Base-by-base conservation (phyloP, 2,113 vertebrate species). In the Gambusia holbrooki region DNA sequence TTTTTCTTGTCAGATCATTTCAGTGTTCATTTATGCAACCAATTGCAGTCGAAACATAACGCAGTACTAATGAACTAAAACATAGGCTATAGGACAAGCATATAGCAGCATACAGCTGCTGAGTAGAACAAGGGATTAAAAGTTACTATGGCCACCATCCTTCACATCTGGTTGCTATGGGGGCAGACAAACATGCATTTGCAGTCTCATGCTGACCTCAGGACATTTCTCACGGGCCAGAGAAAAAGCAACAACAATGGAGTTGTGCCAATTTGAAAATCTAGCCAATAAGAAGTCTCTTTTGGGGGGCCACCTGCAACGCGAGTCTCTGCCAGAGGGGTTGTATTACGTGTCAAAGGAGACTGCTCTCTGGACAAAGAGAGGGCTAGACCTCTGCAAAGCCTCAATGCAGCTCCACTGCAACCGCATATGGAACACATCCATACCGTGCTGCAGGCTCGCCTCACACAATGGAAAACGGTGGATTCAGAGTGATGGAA, bases 141-240 rank as follows among this genome's bases (percentile, higher is more conserved):
- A 28, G 83, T 91, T 86, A 70, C 87, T 75, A 82, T 91, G 78
- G 78, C 54, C 33, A 86, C 81, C 76, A 76, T 73, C 73, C 74
- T 68, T 89, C 88, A 92, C 93, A 94, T 93, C 90, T 94, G 91
- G 93, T 94, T 91, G 84, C 90, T 75, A 91, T 86, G 84, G 93
- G 76, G 81, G 73, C 86, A 91, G 90, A 90, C 87, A 77, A 85
- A 81, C 78, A 72, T 65, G 77, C 82, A 79, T 74, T 87, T 86
- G 89, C 73, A 62, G 84, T 91, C 83, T 87, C 86, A 71, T 48
- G 66, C 82, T 93, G 90, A 95, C 90, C 93, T 91, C 84, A 1
- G 87, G 80, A 87, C 89, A 80, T 91, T 92, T 93, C 92, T 94
- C 90, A 92, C 92, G 88, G 77, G 87, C 80, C 27, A 22, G 78